Conservation (phyloP, 2,797 vertebrate species). For the Ispidina lecontei region DNA sequence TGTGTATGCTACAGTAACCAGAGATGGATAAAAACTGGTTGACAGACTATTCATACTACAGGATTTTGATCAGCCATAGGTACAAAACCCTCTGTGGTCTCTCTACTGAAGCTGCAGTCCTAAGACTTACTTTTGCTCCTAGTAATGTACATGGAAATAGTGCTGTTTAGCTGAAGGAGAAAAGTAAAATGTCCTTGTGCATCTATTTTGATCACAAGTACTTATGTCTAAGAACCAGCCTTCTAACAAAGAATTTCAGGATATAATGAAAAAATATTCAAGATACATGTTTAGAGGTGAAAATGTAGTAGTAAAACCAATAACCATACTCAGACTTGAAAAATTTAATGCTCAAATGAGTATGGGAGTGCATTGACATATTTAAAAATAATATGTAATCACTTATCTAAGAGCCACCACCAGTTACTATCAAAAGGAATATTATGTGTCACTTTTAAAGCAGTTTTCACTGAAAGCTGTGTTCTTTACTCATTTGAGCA, state of each 20-base stretch:
- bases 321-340: not conserved
- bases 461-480: not conserved
- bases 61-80: not conserved
- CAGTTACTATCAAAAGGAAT: not conserved
- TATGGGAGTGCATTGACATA: not conserved
- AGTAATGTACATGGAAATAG: not conserved
- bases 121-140: not conserved
- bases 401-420: not conserved
- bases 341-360: not conserved
- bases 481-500: not conserved
- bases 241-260: not conserved
- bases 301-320: not conserved
- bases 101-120: not conserved
- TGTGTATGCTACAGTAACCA: not conserved
- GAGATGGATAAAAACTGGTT: not conserved
- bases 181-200: not conserved
- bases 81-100: not conserved
- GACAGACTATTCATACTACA: not conserved
- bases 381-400: not conserved
- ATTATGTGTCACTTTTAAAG: not conserved
- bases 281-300: not conserved
- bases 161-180: not conserved
- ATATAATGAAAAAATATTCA: not conserved
- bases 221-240: not conserved
- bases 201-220: not conserved